These are phyloP conservation scores for Peromyscus maniculatus DNA, from an alignment of 2,113 vertebrate species.

Conservation along the genomic window DNA sequence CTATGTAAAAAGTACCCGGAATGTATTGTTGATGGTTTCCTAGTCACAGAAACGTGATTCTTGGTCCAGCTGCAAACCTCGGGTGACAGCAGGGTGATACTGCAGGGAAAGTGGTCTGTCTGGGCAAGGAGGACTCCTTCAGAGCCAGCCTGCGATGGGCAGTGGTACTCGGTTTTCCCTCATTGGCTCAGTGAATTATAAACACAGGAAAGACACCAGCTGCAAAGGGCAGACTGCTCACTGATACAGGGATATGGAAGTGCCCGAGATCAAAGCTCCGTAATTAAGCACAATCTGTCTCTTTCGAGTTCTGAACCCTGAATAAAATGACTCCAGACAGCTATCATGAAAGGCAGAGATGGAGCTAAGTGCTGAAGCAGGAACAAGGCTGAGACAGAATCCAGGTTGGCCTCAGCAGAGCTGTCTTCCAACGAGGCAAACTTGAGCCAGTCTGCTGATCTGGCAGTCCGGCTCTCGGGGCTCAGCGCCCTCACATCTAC, in stretches of 20 bases:
- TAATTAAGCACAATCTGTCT: neutral
- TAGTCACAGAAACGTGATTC: neutral
- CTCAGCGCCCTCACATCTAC: neutral
- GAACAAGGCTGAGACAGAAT: neutral
- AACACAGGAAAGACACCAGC: neutral
- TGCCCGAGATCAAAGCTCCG: neutral
- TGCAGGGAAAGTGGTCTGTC: neutral
- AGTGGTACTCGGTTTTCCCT: neutral
- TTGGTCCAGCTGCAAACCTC: neutral
- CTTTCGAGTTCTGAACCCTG: neutral
- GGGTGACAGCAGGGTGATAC: fast-evolving
- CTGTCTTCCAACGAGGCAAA: neutral
- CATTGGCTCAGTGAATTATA: neutral
- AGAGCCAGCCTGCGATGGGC: neutral
- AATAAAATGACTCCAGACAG: neutral
- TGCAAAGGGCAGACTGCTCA: neutral
- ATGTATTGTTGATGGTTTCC: neutral
- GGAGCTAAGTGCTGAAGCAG: neutral
- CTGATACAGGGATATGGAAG: too few relatives aligned
- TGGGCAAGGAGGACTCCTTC: neutral
- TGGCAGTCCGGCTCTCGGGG: neutral
- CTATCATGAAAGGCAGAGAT: neutral
- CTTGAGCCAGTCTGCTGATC: neutral
- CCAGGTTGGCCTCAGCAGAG: neutral
- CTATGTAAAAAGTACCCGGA: neutral